Base-by-base conservation (phyloP, 2,113 vertebrate genomes). In the Thalassoma bifasciatum region DNA sequence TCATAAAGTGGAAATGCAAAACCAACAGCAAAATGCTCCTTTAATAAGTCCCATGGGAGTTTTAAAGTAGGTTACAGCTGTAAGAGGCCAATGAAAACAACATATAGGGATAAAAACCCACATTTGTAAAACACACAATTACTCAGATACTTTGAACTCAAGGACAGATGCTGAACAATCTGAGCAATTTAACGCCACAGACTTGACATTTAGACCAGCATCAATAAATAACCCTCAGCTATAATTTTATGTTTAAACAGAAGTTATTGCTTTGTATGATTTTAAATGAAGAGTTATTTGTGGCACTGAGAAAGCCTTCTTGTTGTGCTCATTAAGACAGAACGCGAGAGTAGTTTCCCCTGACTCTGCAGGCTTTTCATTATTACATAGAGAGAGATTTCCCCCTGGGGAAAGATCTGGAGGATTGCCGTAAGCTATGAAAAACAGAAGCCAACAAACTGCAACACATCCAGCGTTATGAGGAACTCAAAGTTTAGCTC, bases 301-400 rank as follows among this genome's bases (percentile, higher is more conserved):
- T 57, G 10, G 38, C 49, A 30, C 40, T 47, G 38, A 66, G 21
- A 21, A 49, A 74, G 61, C 61, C 50, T 64, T 30, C 37, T 69
- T 71, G 82, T 52, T 77, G 61, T 57, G 64, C 75, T 91, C 82
- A 85, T 91, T 91, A 91, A 77, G 77, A 75, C 16, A 49, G 66
- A 71, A 59, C 13, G 19, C 6, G 6, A 58, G 14, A 75, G 72
- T 63, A 4, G 62, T 86, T 90, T 85, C 75, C 63, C 75, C 83
- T 85, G 87, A 89, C 81, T 88, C 79, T 73, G 90, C 88, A 87
- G 82, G 68, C 75, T 83, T 83, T 85, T 83, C 73, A 81, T 86
- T 84, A 83, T 75, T 83, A 77, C 68, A 78, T 73, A 82, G 78
- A 75, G 80, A 54, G 72, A 85, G 67, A 44, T 64, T 64, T 71